Conservation (phyloP, 2,888 invertebrate species). For the Entomobrya multifasciata region DNA sequence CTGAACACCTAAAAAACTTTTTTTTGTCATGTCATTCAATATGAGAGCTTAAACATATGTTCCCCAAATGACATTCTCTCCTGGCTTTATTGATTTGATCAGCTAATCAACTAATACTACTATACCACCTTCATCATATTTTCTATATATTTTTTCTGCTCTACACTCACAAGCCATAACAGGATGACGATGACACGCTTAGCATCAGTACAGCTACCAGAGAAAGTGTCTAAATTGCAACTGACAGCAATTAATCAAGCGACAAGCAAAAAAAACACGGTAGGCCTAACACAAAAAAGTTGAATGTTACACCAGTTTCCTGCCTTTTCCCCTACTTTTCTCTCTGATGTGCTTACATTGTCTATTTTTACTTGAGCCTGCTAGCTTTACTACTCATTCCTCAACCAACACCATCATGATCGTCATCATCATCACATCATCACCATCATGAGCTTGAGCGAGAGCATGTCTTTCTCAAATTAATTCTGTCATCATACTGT, state of each 20-base stretch:
- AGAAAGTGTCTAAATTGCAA: constrained; percentile 59
- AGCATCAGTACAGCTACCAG: neutral
- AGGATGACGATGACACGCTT: too few species aligned
- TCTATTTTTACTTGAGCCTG: constrained; percentile 14
- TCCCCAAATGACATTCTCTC: constrained; percentile 16
- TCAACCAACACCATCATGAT: neutral
- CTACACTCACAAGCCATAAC: too few species aligned
- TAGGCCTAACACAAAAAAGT: neutral
- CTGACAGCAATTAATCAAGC: constrained; percentile 65
- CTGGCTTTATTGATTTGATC: neutral
- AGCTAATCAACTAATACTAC: neutral
- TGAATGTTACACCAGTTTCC: neutral
- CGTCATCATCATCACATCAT: neutral
- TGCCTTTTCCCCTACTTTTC: neutral
- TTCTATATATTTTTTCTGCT: too few species aligned
- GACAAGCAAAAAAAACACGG: constrained; percentile 26
- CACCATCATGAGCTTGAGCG: constrained; percentile 24
- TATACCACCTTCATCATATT: neutral
- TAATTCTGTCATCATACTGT: constrained; percentile 70
- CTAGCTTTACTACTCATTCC: constrained; percentile 26
- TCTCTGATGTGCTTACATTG: constrained; percentile 18
- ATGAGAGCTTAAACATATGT: constrained; percentile 28
- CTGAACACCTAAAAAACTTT: too few species aligned
- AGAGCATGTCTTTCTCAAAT: constrained; percentile 57
- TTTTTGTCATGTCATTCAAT: neutral